Conservation (phyloP, 2,888 invertebrate species). For the Calameuta idolon region DNA sequence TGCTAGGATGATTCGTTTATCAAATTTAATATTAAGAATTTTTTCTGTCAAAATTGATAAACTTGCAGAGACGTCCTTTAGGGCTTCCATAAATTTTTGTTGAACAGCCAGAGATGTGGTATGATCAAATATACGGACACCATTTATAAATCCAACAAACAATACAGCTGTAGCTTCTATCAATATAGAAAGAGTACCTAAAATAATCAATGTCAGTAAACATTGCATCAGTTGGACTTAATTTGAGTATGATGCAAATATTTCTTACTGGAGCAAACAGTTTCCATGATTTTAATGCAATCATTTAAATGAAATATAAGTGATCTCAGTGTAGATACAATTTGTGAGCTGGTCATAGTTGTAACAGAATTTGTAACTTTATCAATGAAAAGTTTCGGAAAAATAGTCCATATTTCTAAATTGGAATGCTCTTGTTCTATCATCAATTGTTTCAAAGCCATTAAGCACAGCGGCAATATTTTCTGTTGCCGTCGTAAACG, state of each 20-base stretch:
- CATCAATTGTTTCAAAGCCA: conserved; percentile 39
- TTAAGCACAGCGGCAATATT: conserved; percentile 51
- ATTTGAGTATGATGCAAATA: conserved; percentile 2
- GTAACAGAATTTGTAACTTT: conserved; percentile 36
- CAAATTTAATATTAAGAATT: conserved; percentile 34
- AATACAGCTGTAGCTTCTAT: conserved; percentile 37
- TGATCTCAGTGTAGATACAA: conserved; percentile 46
- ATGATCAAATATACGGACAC: conserved; percentile 51
- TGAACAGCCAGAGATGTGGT: conserved; percentile 37
- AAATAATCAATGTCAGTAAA: background rate
- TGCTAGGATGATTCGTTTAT: conserved; percentile 34
- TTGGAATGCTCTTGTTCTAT: conserved; percentile 10
- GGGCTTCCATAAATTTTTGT: conserved; percentile 45
- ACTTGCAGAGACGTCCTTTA: conserved; percentile 46
- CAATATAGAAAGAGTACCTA: background rate
- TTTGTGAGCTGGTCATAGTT: conserved; percentile 45
- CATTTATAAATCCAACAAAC: conserved; percentile 44
- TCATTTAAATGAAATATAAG: conserved; percentile 51
- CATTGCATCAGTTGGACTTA: conserved; percentile 2
- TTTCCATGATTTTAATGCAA: conserved; percentile 35
- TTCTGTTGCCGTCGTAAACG: conserved; percentile 55
- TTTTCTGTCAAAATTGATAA: conserved; percentile 41
- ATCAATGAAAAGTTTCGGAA: conserved; percentile 18
- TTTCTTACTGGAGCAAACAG: conserved; percentile 27
- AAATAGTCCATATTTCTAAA: conserved; percentile 8